phyloP scores from a whole-genome alignment of 64 coral and sea anemone genomes.

The Actinia equina region DNA sequence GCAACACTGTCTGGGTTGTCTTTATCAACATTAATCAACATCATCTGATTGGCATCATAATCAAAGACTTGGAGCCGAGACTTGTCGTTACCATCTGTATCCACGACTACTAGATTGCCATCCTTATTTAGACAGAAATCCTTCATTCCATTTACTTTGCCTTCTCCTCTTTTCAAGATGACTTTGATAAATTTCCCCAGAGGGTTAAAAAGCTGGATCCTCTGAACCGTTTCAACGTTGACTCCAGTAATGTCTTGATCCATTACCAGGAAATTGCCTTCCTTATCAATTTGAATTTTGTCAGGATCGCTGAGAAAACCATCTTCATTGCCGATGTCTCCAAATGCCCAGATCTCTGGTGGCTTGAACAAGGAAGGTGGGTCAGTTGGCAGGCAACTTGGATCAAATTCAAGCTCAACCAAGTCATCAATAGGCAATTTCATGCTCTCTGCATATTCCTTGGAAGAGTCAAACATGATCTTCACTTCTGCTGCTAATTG shows the following conservation, averaged over 20 bases:
- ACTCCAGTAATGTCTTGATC: conserved; percentile 62
- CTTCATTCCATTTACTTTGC: conserved; percentile 62
- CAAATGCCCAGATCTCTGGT: conserved; percentile 82
- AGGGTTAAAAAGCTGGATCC: conserved; percentile 65
- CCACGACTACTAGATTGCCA: conserved; percentile 59
- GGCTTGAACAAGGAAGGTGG: conserved; percentile 36
- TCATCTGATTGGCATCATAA: conserved; percentile 47
- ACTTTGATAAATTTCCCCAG: conserved; percentile 74
- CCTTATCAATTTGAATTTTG: conserved; percentile 62
- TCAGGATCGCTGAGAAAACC: conserved; percentile 64
- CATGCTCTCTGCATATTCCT: conserved; percentile 46
- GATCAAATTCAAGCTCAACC: conserved; percentile 43
- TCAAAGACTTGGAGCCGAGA: conserved; percentile 72
- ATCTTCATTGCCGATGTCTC: conserved; percentile 62
- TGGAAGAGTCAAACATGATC: conserved; percentile 45
- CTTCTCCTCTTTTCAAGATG: conserved; percentile 60
- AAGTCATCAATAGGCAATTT: conserved; percentile 30
- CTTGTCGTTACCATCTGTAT: conserved; percentile 25
- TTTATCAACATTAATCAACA: conserved; percentile 25
- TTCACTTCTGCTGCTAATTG: conserved; percentile 48
- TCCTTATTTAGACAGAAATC: conserved; percentile 75
- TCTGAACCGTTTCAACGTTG: conserved; percentile 44
- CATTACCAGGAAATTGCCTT: conserved; percentile 68
- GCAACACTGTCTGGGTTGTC: conserved; percentile 44
- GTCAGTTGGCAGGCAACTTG: conserved; percentile 39